A percentile compares a stretch with the other conserved stretches of the same genome.
phyloP scores from a whole-genome alignment of 1,140 invertebrate species.

The Ylistrum balloti region DNA sequence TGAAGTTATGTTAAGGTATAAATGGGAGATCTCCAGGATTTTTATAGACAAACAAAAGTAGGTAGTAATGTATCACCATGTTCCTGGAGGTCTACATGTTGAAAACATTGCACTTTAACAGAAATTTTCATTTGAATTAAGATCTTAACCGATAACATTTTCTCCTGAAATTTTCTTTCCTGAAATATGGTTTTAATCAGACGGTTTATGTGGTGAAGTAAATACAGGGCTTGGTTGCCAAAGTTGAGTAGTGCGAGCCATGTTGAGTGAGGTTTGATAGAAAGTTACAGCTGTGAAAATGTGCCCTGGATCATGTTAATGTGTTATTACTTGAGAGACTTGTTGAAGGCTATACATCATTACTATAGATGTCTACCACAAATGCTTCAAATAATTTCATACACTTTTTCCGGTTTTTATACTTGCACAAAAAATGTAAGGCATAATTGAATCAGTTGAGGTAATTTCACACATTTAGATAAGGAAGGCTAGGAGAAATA shows the following conservation, averaged over 20 bases:
- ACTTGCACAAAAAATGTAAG: not conserved
- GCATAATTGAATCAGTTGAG: slow-evolving; percentile 22
- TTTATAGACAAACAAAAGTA: slow-evolving; percentile 11
- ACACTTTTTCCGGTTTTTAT: not conserved
- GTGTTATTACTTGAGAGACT: slow-evolving; percentile 28
- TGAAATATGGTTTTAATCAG: slow-evolving; percentile 40
- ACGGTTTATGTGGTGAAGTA: slow-evolving; percentile 15
- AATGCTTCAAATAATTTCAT: slow-evolving; percentile 20
- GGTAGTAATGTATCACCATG: not conserved
- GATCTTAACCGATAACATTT: not conserved
- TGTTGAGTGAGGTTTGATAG: slow-evolving; percentile 33
- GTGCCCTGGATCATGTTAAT: not conserved
- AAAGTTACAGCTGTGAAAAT: slow-evolving; percentile 29
- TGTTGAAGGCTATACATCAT: slow-evolving; percentile 34
- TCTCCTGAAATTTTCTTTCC: not conserved
- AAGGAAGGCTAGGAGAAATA: not conserved
- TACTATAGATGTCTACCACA: not conserved
- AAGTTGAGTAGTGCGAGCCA: not conserved
- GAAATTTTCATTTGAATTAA: slow-evolving; percentile 20
- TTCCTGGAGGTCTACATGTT: slow-evolving; percentile 24
- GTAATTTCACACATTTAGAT: slow-evolving; percentile 30
- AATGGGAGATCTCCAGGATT: not conserved
- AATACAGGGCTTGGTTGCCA: not conserved
- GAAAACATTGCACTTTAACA: slow-evolving; percentile 39
- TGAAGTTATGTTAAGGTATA: not conserved